Percentiles rank a stretch among this genome's conserved stretches.
Evolutionary conservation across 2,797 vertebrate genomes (phyloP).

Genomic region (Leptodactylus fallax): DNA sequence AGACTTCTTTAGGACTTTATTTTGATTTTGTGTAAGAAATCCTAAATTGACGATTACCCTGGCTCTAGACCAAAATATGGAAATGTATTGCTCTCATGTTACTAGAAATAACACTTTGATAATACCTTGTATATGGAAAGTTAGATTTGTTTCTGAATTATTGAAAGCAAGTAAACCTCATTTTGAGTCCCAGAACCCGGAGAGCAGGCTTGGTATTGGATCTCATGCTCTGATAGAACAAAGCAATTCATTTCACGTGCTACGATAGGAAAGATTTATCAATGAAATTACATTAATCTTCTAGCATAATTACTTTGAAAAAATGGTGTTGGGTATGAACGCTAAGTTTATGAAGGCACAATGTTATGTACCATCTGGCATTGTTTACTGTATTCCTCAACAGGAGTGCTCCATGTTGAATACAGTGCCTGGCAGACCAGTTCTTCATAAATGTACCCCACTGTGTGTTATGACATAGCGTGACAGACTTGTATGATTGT

Average conservation of each 20-base stretch:
- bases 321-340: background rate
- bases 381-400: background rate
- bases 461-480: background rate
- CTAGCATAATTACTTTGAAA: background rate
- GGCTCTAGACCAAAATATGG: no score
- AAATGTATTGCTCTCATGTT: no score
- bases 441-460: background rate
- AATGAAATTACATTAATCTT: background rate
- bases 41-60: no score
- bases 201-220: background rate
- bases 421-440: background rate
- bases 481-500: background rate
- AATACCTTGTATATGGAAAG: background rate
- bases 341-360: background rate
- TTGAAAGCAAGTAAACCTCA: background rate
- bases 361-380: background rate
- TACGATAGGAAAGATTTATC: background rate
- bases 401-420: background rate
- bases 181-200: background rate
- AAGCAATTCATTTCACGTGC: background rate
- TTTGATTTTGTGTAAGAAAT: no score
- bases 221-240: background rate
- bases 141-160: background rate
- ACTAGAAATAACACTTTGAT: no score
- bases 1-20: no score